Evolutionary conservation across 2,797 vertebrate species (phyloP).

Genomic region (Pseudochirops cupreus): DNA sequence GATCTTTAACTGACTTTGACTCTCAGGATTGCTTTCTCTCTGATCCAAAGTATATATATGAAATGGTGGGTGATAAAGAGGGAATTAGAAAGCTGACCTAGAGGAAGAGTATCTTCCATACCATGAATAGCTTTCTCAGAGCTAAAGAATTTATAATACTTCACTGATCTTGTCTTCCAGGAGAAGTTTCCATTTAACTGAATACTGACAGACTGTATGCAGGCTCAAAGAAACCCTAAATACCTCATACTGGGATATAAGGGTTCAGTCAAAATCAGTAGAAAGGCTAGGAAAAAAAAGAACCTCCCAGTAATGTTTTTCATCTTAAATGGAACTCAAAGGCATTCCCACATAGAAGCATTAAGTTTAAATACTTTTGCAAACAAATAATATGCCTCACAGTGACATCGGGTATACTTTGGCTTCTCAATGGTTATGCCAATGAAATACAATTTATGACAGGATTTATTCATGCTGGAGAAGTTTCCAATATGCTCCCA

Average conservation of each 20-base stretch:
- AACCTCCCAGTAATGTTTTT: not conserved
- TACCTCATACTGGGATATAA: not conserved
- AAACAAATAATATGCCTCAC: not conserved
- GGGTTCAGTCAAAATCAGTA: not conserved
- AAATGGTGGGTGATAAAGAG: not conserved
- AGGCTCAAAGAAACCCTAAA: not conserved
- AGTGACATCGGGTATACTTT: not conserved
- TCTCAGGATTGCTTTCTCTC: not conserved
- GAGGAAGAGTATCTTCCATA: not conserved
- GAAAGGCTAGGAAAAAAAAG: not conserved
- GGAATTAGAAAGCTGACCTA: not conserved
- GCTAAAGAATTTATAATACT: not conserved
- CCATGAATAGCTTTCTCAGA: not conserved
- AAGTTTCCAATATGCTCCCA: not conserved
- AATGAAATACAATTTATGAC: not conserved
- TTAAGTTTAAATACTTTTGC: not conserved
- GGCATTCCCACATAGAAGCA: not conserved
- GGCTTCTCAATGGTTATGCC: not conserved
- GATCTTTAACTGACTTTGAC: not conserved
- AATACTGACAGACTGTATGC: not conserved
- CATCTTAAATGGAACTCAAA: not conserved
- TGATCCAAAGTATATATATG: not conserved
- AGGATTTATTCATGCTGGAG: not conserved
- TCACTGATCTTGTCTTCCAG: not conserved
- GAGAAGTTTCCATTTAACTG: not conserved